Conservation (phyloP, 2,888 invertebrate species). For the Rhingia rostrata region DNA sequence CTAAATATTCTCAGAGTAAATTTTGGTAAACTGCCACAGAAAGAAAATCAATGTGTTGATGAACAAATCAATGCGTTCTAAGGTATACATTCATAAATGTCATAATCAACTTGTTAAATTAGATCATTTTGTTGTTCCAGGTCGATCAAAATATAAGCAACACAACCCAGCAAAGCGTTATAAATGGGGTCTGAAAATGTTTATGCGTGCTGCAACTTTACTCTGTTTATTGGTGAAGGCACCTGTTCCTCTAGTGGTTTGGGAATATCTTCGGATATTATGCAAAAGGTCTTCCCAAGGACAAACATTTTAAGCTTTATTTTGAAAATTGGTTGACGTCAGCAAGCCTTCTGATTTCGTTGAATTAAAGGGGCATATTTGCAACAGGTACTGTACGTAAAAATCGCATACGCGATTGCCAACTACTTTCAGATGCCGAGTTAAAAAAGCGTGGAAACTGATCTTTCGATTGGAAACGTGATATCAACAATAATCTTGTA, state of each 20-base stretch:
- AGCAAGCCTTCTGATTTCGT: too few relatives aligned
- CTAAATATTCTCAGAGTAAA: slow-evolving; percentile 11
- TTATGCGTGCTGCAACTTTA: too few relatives aligned
- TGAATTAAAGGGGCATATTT: slow-evolving; percentile 43
- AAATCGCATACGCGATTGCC: slow-evolving; percentile 54
- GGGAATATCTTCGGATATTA: slow-evolving; percentile 65
- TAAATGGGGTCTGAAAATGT: too few relatives aligned
- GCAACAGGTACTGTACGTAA: too few relatives aligned
- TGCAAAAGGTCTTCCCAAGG: slow-evolving; percentile 37
- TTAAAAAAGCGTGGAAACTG: slow-evolving; percentile 64
- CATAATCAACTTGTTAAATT: slow-evolving; percentile 30
- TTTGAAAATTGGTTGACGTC: slow-evolving; percentile 73
- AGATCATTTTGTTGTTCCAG: slow-evolving; percentile 45
- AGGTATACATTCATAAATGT: slow-evolving; percentile 16
- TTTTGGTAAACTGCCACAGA: slow-evolving; percentile 10
- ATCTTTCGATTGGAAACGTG: slow-evolving; percentile 67
- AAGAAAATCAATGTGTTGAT: slow-evolving; percentile 17
- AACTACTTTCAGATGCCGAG: slow-evolving; percentile 60
- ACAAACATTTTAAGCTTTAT: slow-evolving; percentile 63
- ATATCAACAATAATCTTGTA: slow-evolving; percentile 65
- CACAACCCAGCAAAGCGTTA: too few relatives aligned
- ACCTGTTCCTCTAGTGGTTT: too few relatives aligned
- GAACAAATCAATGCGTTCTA: slow-evolving; percentile 18
- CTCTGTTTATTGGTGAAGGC: slow-evolving; percentile 66
- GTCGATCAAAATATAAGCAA: slow-evolving; percentile 65